Base-by-base conservation (phyloP, 2,113 vertebrate genomes). In the Oophaga pumilio region DNA sequence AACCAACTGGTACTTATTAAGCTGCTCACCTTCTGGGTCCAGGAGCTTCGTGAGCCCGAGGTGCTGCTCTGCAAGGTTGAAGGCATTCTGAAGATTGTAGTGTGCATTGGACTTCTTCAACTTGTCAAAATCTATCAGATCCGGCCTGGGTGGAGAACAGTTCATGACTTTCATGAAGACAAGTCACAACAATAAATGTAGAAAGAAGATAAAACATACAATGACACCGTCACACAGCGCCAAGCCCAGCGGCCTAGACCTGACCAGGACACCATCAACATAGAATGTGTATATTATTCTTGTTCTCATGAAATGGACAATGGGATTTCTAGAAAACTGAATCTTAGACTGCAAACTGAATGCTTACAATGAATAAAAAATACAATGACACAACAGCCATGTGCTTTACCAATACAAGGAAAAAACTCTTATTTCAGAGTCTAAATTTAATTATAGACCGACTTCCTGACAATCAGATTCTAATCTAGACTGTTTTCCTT, bases 31-130 rank as follows among this genome's bases (percentile, higher is more conserved):
- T 92, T 99, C 98, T 0, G 98, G 97, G 91, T 99, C 98, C 91
- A 99, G 91, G 8, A 99, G 96, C 90, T 96, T 97, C 86, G 97
- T 99, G 90, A 99, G 96, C 73, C 98, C 98, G 84, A 99, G 96
- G 92, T 99, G 97, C 71, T 98, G 97, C 90, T 99, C 98, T 2
- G 97, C 98, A 91, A 99, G 93, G 94, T 99, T 98, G 91, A 99
- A 99, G 68, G 98, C 98, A 81, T 98, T 98, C 94, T 99, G 97
- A 84, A 99, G 95, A 94, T 99, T 99, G 96, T 99, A 95, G 93
- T 99, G 97, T 89, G 95, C 98, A 57, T 99, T 99, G 90, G 98
- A 99, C 91, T 99, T 99, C 95, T 99, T 99, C 90, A 99, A 94
- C 90, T 97, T 98, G 94, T 99, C 97, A 91, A 98, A 99, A 93